phyloP scores from a whole-genome alignment of 1,140 invertebrate genomes.

The Alviniconcha marisindica region DNA sequence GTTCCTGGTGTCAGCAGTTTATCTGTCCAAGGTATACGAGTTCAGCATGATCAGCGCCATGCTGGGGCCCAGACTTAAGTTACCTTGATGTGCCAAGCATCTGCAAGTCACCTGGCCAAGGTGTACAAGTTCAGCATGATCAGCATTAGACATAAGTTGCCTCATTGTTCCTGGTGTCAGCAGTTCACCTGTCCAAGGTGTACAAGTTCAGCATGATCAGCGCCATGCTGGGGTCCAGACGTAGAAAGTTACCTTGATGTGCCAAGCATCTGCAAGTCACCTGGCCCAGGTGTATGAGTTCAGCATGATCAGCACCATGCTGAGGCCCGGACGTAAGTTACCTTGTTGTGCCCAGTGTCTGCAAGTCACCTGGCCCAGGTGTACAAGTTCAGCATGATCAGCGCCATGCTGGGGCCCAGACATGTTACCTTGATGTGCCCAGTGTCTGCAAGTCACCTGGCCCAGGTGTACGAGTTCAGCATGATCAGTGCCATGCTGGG shows the following conservation, averaged over 20 bases:
- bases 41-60: background rate
- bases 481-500: background rate
- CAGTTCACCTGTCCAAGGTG: slow-evolving; percentile 64
- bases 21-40: no score
- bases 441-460: no score
- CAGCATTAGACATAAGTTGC: background rate
- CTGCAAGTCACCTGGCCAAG: no score
- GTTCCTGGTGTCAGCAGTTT: no score
- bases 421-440: background rate
- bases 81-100: no score
- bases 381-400: slow-evolving; percentile 72
- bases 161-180: slow-evolving; percentile 34
- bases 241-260: no score
- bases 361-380: slow-evolving; percentile 64
- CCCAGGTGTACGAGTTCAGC: no score
- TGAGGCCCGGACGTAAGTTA: background rate
- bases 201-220: slow-evolving; percentile 73
- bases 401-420: slow-evolving; percentile 60
- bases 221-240: slow-evolving; percentile 58
- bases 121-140: background rate
- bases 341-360: slow-evolving; percentile 35
- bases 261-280: no score
- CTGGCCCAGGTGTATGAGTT: no score
- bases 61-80: background rate
- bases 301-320: background rate